These are phyloP conservation scores for Haplotaxodon microlepis DNA, from an alignment of 2,113 vertebrate genomes.

Conservation along the genomic window DNA sequence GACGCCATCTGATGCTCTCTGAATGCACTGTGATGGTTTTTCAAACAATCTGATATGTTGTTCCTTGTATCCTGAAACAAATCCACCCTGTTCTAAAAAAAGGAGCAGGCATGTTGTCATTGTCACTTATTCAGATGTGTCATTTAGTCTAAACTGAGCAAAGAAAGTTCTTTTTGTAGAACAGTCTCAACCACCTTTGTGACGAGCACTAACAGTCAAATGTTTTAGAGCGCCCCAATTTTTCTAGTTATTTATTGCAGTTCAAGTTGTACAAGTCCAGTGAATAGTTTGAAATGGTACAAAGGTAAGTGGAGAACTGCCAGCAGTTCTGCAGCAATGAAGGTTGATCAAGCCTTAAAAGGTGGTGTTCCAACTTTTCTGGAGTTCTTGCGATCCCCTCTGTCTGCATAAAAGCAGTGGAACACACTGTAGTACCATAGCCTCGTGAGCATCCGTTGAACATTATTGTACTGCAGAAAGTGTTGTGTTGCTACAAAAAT, in stretches of 20 bases:
- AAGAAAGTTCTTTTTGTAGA: not conserved
- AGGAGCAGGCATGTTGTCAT: conserved; percentile 2
- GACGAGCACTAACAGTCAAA: not conserved
- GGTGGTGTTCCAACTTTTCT: not conserved
- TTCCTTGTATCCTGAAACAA: not conserved
- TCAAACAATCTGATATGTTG: not conserved
- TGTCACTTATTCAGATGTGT: not conserved
- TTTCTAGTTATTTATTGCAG: not conserved
- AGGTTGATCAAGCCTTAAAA: not conserved
- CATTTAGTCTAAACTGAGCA: not conserved
- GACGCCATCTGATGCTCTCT: conserved; percentile 6
- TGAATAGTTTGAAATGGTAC: not conserved
- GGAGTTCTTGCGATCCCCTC: not conserved
- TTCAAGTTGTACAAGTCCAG: not conserved
- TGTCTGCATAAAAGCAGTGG: not conserved
- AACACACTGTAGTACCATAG: not conserved
- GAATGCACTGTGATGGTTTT: conserved; percentile 2
- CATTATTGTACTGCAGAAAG: not conserved
- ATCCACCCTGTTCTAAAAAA: not conserved
- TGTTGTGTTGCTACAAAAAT: not conserved
- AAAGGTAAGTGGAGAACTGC: not conserved
- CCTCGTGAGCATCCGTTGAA: not conserved
- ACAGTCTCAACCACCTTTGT: not conserved
- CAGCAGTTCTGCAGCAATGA: not conserved
- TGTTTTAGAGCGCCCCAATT: not conserved